These are phyloP conservation scores for Haemorhous mexicanus DNA, from an alignment of 2,113 vertebrate genomes.

Conservation along the genomic window DNA sequence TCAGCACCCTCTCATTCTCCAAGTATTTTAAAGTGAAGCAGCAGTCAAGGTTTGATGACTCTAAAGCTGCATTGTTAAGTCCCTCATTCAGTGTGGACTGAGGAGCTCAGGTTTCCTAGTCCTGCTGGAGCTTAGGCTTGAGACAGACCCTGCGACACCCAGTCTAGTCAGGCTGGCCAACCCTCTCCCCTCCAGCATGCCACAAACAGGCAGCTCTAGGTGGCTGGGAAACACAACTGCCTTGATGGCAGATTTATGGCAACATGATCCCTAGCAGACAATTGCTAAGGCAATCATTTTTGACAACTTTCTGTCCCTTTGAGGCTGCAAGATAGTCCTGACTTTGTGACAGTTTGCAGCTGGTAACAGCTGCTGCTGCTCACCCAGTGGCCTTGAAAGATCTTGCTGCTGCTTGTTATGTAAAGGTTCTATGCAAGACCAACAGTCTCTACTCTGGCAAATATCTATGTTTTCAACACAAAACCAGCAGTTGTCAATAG, in stretches of 20 bases:
- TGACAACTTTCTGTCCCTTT: not conserved
- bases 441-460: not conserved
- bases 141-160: not conserved
- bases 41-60: not conserved
- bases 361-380: not conserved
- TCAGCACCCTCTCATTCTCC: not conserved
- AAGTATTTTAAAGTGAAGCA: not conserved
- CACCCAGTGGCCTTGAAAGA: not conserved
- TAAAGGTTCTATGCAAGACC: not conserved
- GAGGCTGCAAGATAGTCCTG: not conserved
- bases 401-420: not conserved
- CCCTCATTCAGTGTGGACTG: not conserved
- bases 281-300: not conserved
- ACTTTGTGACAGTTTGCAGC: not conserved
- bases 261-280: not conserved
- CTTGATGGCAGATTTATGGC: not conserved
- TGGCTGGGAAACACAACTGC: not conserved
- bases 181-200: fast-evolving
- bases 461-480: not conserved
- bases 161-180: not conserved
- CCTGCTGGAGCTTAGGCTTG: not conserved
- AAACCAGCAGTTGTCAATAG: not conserved
- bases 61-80: not conserved
- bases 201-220: not conserved
- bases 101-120: not conserved